These are phyloP conservation scores for Distichodus sexfasciatus DNA, from an alignment of 2,797 vertebrate genomes.

Conservation along the genomic window DNA sequence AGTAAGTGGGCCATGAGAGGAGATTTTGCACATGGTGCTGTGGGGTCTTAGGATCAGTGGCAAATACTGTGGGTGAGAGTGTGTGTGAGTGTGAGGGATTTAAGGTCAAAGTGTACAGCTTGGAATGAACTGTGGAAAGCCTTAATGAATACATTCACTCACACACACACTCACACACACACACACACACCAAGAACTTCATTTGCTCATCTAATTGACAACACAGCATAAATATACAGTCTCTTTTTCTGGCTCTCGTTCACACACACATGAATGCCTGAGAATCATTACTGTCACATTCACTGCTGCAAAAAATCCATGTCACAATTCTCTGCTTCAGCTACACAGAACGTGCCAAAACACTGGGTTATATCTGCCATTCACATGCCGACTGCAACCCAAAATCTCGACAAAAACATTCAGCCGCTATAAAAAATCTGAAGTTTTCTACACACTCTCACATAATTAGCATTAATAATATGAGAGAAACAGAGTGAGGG, in stretches of 20 bases:
- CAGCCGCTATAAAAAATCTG: not conserved
- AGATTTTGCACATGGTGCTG: not conserved
- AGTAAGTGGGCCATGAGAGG: not conserved
- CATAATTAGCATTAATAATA: not conserved
- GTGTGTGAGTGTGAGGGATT: not conserved
- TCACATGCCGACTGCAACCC: not conserved
- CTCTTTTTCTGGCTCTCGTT: conserved; percentile 1
- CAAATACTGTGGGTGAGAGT: not conserved
- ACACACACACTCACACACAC: no score
- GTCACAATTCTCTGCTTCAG: conserved; percentile 28
- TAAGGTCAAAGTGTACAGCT: not conserved
- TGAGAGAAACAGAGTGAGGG: not conserved
- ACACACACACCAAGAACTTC: not conserved
- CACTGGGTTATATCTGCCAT: conserved; percentile 26
- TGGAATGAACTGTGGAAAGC: not conserved
- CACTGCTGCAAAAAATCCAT: conserved; percentile 5
- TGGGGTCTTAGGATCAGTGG: not conserved
- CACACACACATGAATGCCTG: conserved; percentile 12
- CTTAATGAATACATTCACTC: not conserved
- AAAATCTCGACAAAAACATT: not conserved
- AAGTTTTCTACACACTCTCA: not conserved
- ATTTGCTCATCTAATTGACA: not conserved
- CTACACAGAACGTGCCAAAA: conserved; percentile 45
- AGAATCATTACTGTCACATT: conserved; percentile 21
- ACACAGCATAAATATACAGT: conserved; percentile 20